Conservation (phyloP, 2,888 invertebrate genomes). For the Lycaena phlaeas region DNA sequence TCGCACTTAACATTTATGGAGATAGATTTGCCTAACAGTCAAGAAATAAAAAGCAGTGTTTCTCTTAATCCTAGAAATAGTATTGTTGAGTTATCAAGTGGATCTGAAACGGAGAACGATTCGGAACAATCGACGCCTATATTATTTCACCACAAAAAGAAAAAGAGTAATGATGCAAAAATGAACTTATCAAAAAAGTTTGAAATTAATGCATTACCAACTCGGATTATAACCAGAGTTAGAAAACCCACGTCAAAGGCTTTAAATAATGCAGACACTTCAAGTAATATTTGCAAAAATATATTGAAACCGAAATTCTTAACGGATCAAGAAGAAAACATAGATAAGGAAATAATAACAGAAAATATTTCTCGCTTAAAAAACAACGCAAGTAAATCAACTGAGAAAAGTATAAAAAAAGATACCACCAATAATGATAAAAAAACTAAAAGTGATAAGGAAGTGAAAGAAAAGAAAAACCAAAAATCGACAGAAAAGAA, state of each 20-base stretch:
- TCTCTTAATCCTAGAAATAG: constrained; percentile 17
- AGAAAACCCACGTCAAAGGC: constrained; percentile 47
- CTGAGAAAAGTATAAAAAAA: constrained; percentile 5
- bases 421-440: constrained; percentile 12
- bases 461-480: constrained; percentile 11
- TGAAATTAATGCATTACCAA: constrained; percentile 36
- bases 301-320: constrained; percentile 38
- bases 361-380: constrained; percentile 46
- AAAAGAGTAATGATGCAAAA: constrained; percentile 27
- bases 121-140: constrained; percentile 36
- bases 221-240: constrained; percentile 43
- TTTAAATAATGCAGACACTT: constrained; percentile 22
- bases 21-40: constrained; percentile 48
- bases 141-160: constrained; percentile 30
- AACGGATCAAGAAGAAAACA: constrained; percentile 37
- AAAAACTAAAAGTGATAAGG: constrained; percentile 6
- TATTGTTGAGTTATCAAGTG: constrained; percentile 38
- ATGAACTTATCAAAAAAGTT: constrained; percentile 41
- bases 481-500: constrained; percentile 8
- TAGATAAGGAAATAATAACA: constrained; percentile 41
- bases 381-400: constrained; percentile 21
- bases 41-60: constrained; percentile 49
- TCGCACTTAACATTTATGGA: constrained; percentile 33
- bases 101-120: constrained; percentile 42
- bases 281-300: constrained; percentile 25